Evolutionary conservation across 1,140 invertebrate genomes (phyloP), one percentile per base, ranked within the genome.

Genomic region (Drosophila dunni): DNA sequence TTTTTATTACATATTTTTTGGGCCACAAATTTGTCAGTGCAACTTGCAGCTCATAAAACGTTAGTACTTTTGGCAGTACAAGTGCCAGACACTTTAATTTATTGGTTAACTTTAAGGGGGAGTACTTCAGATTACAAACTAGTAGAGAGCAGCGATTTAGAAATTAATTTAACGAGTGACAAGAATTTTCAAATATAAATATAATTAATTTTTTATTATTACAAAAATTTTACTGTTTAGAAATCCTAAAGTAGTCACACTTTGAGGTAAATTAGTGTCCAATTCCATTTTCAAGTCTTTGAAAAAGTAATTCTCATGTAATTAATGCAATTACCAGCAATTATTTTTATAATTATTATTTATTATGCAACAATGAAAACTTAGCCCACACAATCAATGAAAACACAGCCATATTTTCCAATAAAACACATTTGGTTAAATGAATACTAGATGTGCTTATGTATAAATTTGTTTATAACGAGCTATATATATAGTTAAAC

Each of bases 21-120:
- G 48, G 57, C 17, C 62, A 53, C n/a, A 11, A 34, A 45, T 56
- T 56, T 38, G 53, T 56, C 17, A 58, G 40, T 58, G 54, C 54
- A 58, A 58, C 36, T 58, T 58, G 56, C 46, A 61, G 66, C 48
- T 69, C 58, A 63, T 69, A 69, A 69, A 72, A 66, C 53, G 44
- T 57, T 42, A 51, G 63, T 44, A 36, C 50, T 53, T 53, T 53
- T 13, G 29, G 50, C 33, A 53, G 36, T 13, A 53, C 24, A 29
- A 29, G n/a, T 53, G 15, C 50, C 36, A 38, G 36, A 53, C 29
- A 53, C 50, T 53, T 53, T 15, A 51, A 29, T 51, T 53, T 36
- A 15, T 34, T n/a, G 5, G 5, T 34, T 51, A 34, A 34, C 50
- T 29, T 29, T 2, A 20, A 20, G 17, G 0, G 17, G 17, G 17